A percentile compares a stretch with the other conserved stretches of the same genome.
Conservation (phyloP, 1,140 invertebrate species). For the Andricus grossulariae region DNA sequence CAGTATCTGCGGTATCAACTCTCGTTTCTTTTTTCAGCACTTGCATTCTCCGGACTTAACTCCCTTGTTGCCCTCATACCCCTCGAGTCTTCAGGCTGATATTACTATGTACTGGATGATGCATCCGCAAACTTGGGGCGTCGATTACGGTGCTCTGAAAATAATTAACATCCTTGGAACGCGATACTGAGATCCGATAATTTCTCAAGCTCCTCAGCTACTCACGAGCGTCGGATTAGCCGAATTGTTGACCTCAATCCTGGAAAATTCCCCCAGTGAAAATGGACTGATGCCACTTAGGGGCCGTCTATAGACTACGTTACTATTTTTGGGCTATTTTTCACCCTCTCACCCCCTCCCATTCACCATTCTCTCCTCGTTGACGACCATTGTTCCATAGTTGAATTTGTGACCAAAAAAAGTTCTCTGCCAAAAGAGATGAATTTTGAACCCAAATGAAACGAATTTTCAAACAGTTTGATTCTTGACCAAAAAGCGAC, state of each 20-base stretch:
- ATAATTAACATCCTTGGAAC: slow-evolving; percentile 24
- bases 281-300: no score
- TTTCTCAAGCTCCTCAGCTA: slow-evolving; percentile 15
- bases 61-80: not conserved
- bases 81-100: not conserved
- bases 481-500: no score
- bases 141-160: slow-evolving; percentile 5
- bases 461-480: no score
- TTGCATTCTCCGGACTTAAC: not conserved
- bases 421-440: no score
- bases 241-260: slow-evolving; percentile 12
- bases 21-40: not conserved
- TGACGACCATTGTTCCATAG: no score
- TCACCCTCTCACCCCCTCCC: no score
- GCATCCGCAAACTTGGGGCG: not conserved
- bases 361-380: no score
- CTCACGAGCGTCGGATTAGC: not conserved
- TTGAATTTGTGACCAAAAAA: no score
- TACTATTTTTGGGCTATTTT: no score
- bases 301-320: no score
- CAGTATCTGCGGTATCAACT: not conserved
- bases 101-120: slow-evolving; percentile 6
- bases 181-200: slow-evolving; percentile 24
- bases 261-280: not conserved
- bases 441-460: no score